Base-by-base conservation (phyloP, 64 coral and sea anemone species). In the Catalaphyllia jardinei region DNA sequence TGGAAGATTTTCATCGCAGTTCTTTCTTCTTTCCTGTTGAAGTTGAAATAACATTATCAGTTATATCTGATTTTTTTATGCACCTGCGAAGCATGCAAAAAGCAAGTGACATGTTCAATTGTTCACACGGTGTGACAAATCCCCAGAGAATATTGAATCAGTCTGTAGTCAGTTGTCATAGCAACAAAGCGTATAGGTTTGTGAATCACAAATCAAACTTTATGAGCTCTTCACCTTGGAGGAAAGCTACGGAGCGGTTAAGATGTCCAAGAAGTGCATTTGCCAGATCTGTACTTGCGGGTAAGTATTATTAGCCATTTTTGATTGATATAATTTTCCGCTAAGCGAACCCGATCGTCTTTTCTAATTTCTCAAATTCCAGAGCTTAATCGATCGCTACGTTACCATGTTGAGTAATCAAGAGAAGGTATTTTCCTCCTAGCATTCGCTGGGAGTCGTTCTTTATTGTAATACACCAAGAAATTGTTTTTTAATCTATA, bases 261-360 rank as follows among this genome's bases (percentile, higher is more conserved):
- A 54, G 14, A 98, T 94, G 95, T 93, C 85, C 17, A 95, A 95
- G 86, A 99, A 99, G 86, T 99, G 97, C 71, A 99, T 99, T 62
- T 99, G 97, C 46, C 91, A 99, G 86, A 90, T 99, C 24, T 99
- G 94, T 67, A 91, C 69, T 72, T 99, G 97, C 77, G 97, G 97
- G 97, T 99, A 91, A 91, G 97, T 91, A 28, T 71, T 20, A 22
- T 88, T 46, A 67, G 16, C 57, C 2, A 62, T 42, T 27, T 67
- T 60, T 67, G 71, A 88, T 88, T 49, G 16, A 75, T 22, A 31
- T 9, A 25, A 57, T 17, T 88, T 25, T 72, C 11, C 2, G 22
- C 71, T 4, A 25, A 8, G 25, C 18, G 86, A 61, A 4, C 24
- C 33, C 10, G 0, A 14, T 33, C 16, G 29, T 20, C 14, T 19